phyloP scores from a whole-genome alignment of 2,888 invertebrate species.

The Hypselothyrea guttata region DNA sequence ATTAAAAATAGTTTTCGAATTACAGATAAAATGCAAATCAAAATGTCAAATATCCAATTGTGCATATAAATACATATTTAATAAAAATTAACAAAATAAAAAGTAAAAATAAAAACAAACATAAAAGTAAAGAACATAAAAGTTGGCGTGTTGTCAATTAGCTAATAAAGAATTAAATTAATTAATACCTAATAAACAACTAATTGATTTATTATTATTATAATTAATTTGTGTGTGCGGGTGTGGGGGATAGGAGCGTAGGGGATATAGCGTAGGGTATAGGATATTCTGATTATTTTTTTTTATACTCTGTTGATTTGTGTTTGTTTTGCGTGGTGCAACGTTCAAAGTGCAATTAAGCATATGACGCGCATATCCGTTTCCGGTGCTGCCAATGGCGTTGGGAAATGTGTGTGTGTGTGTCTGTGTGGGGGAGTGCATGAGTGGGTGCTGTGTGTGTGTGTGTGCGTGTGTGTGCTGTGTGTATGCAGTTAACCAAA shows the following conservation, averaged over 20 bases:
- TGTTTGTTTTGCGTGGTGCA: conserved; percentile 16
- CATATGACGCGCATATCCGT: conserved; percentile 68
- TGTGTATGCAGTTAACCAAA: conserved; percentile 64
- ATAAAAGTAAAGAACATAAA: conserved; percentile 34
- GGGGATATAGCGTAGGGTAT: too few species aligned
- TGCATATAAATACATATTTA: conserved; percentile 27
- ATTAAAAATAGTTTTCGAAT: conserved; percentile 33
- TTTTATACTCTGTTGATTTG: too few species aligned
- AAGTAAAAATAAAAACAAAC: conserved; percentile 16
- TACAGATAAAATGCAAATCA: conserved; percentile 45
- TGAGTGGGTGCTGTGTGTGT: conserved; percentile 24
- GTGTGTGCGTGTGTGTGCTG: conserved; percentile 29
- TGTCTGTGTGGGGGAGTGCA: conserved; percentile 26
- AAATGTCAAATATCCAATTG: conserved; percentile 20
- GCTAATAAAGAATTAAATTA: conserved; percentile 63
- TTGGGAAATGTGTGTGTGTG: conserved; percentile 25
- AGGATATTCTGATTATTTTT: conserved; percentile 16
- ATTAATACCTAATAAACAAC: conserved; percentile 49
- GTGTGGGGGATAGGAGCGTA: neutral
- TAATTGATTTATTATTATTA: conserved; percentile 28
- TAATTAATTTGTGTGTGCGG: conserved; percentile 22
- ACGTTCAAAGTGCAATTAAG: conserved; percentile 46
- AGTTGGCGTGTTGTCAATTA: conserved; percentile 25
- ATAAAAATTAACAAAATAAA: conserved; percentile 4
- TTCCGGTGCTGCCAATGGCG: conserved; percentile 61